These are phyloP conservation scores for Lasioglossum baleicum DNA, from an alignment of 1,140 invertebrate species.

Conservation along the genomic window DNA sequence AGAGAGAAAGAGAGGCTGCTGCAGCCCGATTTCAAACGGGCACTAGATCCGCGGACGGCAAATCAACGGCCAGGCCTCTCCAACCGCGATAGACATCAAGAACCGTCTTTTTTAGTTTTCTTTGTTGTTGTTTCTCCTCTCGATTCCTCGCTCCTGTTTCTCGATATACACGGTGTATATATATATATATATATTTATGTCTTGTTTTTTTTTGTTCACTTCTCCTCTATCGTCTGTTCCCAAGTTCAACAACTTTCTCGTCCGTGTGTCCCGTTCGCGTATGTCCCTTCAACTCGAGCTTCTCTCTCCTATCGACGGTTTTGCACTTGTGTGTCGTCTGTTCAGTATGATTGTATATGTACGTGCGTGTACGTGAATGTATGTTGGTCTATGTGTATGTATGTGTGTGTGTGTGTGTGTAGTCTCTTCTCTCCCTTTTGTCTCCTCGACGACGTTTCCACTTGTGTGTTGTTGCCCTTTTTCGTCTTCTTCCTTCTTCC, in stretches of 20 bases:
- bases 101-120: conserved; percentile 8
- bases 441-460: not conserved
- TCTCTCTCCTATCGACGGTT: conserved; percentile 24
- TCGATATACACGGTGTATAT: not conserved
- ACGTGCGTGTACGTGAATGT: too few species aligned
- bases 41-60: conserved; percentile 56
- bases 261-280: conserved; percentile 11
- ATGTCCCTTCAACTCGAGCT: conserved; percentile 6
- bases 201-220: too few species aligned
- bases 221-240: conserved; percentile 5
- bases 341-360: not conserved
- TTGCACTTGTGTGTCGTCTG: not conserved
- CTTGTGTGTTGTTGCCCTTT: conserved; percentile 24
- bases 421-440: not conserved
- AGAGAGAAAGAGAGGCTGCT: conserved; percentile 13
- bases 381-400: too few species aligned
- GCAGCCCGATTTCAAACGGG: conserved; percentile 48
- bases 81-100: conserved; percentile 32
- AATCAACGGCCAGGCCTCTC: conserved; percentile 30
- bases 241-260: conserved; percentile 18
- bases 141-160: not conserved
- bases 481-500: conserved; percentile 23
- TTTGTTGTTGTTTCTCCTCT: not conserved
- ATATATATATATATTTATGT: too few species aligned
- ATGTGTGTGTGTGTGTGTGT: not conserved